phyloP scores from a whole-genome alignment of 2,888 invertebrate genomes.

The Hermodice carunculata region DNA sequence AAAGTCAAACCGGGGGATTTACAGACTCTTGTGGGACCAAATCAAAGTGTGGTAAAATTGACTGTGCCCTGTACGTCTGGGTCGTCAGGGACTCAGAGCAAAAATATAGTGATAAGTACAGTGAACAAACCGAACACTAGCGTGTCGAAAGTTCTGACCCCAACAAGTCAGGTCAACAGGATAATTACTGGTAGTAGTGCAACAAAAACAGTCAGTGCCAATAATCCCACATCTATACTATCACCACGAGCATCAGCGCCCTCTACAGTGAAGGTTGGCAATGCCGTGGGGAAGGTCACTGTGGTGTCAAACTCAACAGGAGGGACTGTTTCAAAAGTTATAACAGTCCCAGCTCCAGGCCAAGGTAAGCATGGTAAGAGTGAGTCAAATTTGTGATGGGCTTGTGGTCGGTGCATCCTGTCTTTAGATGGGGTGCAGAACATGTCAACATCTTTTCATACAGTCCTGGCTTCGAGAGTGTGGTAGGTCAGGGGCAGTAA shows the following conservation, averaged over 20 bases:
- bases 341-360: slow-evolving; percentile 55
- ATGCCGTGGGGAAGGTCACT: slow-evolving; percentile 38
- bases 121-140: slow-evolving; percentile 56
- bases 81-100: slow-evolving; percentile 20
- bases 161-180: slow-evolving; percentile 37
- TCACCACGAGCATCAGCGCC: slow-evolving; percentile 50
- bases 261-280: slow-evolving; percentile 40
- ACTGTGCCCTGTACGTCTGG: slow-evolving; percentile 17
- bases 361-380: slow-evolving; percentile 36
- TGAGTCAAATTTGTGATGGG: background rate
- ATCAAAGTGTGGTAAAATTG: slow-evolving; percentile 15
- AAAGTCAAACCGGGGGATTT: background rate
- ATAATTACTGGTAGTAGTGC: slow-evolving; percentile 31
- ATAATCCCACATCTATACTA: slow-evolving; percentile 53
- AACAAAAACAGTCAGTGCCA: slow-evolving; percentile 39
- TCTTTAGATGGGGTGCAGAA: too few relatives aligned
- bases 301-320: slow-evolving; percentile 30
- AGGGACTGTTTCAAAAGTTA: slow-evolving; percentile 52
- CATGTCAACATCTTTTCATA: too few relatives aligned
- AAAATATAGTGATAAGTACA: slow-evolving; percentile 60
- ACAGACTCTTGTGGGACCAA: background rate
- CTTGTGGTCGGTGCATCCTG: too few relatives aligned
- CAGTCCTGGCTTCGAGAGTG: too few relatives aligned
- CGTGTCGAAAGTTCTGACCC: slow-evolving; percentile 54
- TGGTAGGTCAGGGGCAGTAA: too few relatives aligned